A percentile compares a stretch with the other conserved stretches of the same genome.
Conservation (phyloP, 2,113 vertebrate species). For the Pomatostomus ruficeps region DNA sequence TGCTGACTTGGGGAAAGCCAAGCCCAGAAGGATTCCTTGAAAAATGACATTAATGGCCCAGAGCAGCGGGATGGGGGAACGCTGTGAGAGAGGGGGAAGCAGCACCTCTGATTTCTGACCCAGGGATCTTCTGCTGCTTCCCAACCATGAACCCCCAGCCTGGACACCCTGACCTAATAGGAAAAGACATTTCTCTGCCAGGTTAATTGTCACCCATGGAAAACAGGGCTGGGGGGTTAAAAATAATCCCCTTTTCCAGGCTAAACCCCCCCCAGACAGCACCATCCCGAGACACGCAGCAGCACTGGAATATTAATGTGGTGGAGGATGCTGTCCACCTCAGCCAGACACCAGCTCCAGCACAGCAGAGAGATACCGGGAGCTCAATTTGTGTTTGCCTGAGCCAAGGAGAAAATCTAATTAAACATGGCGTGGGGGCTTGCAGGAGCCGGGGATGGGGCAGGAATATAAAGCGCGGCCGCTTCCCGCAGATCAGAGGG, state of each 20-base stretch:
- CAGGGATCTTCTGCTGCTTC: not conserved
- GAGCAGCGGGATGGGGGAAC: rapidly evolving
- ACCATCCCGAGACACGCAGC: not conserved
- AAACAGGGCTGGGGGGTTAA: not conserved
- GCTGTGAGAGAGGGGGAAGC: not conserved
- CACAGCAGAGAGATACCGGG: slow-evolving; percentile 25
- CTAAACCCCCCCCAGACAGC: not conserved
- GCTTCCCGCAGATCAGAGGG: slow-evolving; percentile 75
- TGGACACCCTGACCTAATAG: rapidly evolving
- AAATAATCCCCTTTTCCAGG: not conserved
- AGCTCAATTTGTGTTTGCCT: slow-evolving; percentile 72
- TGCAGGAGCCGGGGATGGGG: slow-evolving; percentile 69
- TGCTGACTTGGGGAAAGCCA: not conserved
- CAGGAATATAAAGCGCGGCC: slow-evolving; percentile 69
- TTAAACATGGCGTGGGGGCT: slow-evolving; percentile 74
- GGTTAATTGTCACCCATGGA: not conserved
- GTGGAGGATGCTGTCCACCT: not conserved
- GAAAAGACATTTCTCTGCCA: not conserved
- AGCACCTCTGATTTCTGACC: not conserved
- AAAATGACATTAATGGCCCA: not conserved
- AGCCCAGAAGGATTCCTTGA: not conserved
- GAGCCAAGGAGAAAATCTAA: slow-evolving; percentile 76
- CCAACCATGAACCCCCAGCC: not conserved
- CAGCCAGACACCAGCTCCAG: slow-evolving; percentile 24
- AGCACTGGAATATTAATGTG: not conserved